Evolutionary conservation across 1,140 invertebrate genomes (phyloP).

Genomic region (Chrysomallon squamiferum): DNA sequence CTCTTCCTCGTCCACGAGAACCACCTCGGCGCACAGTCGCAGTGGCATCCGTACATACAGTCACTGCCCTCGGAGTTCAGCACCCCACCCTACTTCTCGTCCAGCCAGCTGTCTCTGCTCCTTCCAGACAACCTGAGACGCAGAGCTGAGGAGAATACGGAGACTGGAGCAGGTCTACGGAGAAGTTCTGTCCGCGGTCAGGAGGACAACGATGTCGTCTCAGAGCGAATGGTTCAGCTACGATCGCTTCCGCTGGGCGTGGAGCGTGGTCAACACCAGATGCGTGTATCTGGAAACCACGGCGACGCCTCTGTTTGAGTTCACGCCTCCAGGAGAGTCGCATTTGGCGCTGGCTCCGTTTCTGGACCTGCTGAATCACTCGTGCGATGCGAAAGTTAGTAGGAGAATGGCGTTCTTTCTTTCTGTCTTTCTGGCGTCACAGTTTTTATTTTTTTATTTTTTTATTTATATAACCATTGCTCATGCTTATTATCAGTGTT

Average conservation of each 20-base stretch:
- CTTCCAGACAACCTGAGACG: conserved; percentile 65
- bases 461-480: too few species aligned
- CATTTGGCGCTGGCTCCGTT: conserved; percentile 77
- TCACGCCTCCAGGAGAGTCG: conserved; percentile 58
- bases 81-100: conserved; percentile 47
- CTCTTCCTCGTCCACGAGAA: conserved; percentile 69
- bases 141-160: conserved; percentile 52
- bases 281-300: conserved; percentile 66
- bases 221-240: conserved; percentile 19
- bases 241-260: conserved; percentile 66
- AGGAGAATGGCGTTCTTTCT: too few species aligned
- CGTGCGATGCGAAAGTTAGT: conserved; percentile 62
- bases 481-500: too few species aligned
- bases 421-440: too few species aligned
- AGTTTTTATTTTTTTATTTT: too few species aligned
- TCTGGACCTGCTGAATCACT: conserved; percentile 82
- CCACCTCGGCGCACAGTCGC: conserved; percentile 39
- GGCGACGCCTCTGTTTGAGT: conserved; percentile 12
- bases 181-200: too few species aligned
- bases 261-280: conserved; percentile 79
- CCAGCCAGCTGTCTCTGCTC: conserved; percentile 41
- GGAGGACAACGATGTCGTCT: too few species aligned
- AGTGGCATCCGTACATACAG: conserved; percentile 68
- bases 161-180: conserved; percentile 13
- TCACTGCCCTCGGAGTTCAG: conserved; percentile 69